Percentiles rank a stretch among this genome's conserved stretches.
These are phyloP conservation scores for Chaetodon trifascialis DNA, from an alignment of 2,113 vertebrate species.

Conservation along the genomic window DNA sequence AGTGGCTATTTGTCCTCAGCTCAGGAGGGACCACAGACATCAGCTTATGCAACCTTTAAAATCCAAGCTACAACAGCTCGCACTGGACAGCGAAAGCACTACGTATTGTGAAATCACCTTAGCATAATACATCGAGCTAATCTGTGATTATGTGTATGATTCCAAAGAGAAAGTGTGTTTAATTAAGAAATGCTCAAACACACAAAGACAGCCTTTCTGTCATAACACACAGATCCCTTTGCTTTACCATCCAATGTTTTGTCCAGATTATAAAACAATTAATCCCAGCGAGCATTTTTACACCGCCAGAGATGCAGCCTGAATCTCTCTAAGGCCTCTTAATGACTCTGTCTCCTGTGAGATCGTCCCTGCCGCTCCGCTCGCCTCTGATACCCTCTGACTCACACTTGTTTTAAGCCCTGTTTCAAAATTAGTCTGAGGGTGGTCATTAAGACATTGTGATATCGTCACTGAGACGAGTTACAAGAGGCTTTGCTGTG, in stretches of 20 bases:
- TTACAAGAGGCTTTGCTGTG: slow-evolving; percentile 24
- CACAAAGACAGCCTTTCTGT: background rate
- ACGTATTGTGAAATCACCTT: too few relatives aligned
- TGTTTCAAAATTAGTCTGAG: slow-evolving; percentile 35
- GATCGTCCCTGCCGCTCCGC: slow-evolving; percentile 11
- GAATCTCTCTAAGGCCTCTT: background rate
- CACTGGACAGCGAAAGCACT: too few relatives aligned
- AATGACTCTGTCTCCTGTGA: background rate
- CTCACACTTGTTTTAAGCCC: slow-evolving; percentile 14
- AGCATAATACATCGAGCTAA: too few relatives aligned
- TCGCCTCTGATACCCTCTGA: slow-evolving; percentile 16
- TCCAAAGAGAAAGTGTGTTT: background rate
- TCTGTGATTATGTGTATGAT: too few relatives aligned
- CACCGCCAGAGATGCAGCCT: background rate
- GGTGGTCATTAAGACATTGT: slow-evolving; percentile 40
- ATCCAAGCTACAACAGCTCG: background rate
- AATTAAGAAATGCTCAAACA: background rate
- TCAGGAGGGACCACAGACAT: background rate
- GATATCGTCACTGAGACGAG: background rate
- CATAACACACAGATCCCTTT: background rate
- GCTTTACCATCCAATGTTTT: background rate
- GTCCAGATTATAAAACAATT: background rate
- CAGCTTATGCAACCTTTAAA: background rate
- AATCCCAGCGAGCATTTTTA: background rate
- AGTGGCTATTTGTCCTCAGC: background rate